Base-by-base conservation (phyloP, 2,113 vertebrate genomes). In the Abramis brama region DNA sequence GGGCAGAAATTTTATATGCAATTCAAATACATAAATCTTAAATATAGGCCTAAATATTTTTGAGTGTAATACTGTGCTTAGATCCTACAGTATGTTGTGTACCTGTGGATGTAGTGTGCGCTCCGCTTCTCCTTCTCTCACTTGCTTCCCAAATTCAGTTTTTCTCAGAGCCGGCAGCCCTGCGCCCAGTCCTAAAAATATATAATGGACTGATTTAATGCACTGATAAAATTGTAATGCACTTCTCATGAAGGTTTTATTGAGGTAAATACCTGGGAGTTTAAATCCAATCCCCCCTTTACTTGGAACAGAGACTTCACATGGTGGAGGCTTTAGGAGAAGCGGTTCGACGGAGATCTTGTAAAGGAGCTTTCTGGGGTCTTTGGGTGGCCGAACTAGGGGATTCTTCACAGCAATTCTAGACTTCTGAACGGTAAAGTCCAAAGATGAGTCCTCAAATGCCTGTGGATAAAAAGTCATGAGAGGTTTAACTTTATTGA, bases 321-420 rank as follows among this genome's bases (percentile, higher is more conserved):
- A 30, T 27, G 12, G 19, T 77, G 55, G 8, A 75, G 77, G 64
- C 21, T 75, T 52, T 55, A 2, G 70, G 1, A 70, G 21, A 10
- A 85, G 87, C 7, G 94, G 93, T 3, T 92, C 91, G 60, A 89
- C 2, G 2, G 94, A 94, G 30, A 93, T 90, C 89, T 82, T 94
- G 6, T 92, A 62, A 0, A 96, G 86, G 30, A 95, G 92, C 7
- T 88, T 87, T 70, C 93, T 93, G n/a, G 92, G 91, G 83, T 95
- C 89, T 86, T 85, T 94, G 4, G 95, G 94, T 1, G 91, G 93
- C 15, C 95, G 91, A 2, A 88, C 87, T 6, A 27, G 85, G 15
- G 88, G 93, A 83, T 94, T 95, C 85, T 94, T 95, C 47, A 94
- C 89, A 23, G 93, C 82, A 10, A 96, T 94, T 83, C 94, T 91